Evolutionary conservation across 2,113 vertebrate genomes (phyloP).

Genomic region (Spilogale gracilis): DNA sequence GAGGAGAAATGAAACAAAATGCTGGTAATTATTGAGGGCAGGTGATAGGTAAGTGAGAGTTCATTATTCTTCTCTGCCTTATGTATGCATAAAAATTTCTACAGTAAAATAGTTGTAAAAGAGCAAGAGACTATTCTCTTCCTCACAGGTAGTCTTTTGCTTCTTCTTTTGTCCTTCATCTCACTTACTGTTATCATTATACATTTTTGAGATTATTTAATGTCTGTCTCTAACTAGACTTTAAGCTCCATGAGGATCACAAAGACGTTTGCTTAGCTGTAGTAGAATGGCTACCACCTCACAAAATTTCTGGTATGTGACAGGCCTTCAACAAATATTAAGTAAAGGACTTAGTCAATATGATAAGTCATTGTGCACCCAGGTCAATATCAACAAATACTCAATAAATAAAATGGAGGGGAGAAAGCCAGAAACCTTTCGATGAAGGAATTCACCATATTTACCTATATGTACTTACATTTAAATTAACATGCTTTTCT

Average conservation of each 20-base stretch:
- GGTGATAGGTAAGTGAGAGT: neutral
- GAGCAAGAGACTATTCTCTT: neutral
- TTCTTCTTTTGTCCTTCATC: neutral
- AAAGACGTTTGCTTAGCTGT: neutral
- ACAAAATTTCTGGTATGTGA: neutral
- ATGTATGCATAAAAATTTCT: neutral
- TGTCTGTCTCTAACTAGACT: neutral
- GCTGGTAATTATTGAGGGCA: neutral
- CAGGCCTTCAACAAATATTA: slow-evolving; percentile 9
- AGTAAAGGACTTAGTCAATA: neutral
- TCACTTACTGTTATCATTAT: neutral
- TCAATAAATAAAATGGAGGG: neutral
- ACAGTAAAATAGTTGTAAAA: slow-evolving; percentile 33
- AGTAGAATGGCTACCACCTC: neutral
- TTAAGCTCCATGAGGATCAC: slow-evolving; percentile 16
- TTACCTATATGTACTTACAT: neutral
- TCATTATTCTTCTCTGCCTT: slow-evolving; percentile 39
- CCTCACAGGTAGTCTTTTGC: neutral
- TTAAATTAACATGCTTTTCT: slow-evolving; percentile 41
- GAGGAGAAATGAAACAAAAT: neutral
- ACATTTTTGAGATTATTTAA: slow-evolving; percentile 46
- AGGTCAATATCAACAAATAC: slow-evolving; percentile 22
- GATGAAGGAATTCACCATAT: slow-evolving; percentile 1
- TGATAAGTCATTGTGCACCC: neutral
- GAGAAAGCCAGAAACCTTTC: neutral